Percentiles rank a stretch among this genome's conserved stretches.
Conservation (phyloP, 2,888 invertebrate genomes). For the Microctonus brassicae region DNA sequence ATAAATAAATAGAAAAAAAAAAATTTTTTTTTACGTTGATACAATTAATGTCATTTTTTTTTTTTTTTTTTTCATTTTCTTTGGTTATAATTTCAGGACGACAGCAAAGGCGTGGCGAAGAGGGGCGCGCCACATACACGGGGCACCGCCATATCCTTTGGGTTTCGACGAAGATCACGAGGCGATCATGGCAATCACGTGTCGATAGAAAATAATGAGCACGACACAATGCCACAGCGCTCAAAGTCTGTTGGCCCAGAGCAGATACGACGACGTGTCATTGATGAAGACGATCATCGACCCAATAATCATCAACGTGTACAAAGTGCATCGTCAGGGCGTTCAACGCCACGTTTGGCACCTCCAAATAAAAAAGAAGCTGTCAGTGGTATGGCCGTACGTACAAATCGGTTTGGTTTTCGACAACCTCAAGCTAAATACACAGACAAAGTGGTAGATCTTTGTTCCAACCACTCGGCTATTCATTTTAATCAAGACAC, state of each 20-base stretch:
- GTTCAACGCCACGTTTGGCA: constrained; percentile 77
- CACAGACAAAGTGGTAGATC: constrained; percentile 78
- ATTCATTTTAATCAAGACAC: constrained; percentile 72
- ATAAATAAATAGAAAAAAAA: neutral
- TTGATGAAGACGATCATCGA: constrained; percentile 60
- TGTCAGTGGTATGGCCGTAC: constrained; percentile 72
- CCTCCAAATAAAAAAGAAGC: constrained; percentile 81
- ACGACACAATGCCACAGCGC: constrained; percentile 67
- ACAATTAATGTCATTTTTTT: neutral
- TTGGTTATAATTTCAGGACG: constrained; percentile 71
- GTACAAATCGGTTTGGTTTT: constrained; percentile 84
- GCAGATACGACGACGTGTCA: constrained; percentile 69
- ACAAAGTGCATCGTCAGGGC: constrained; percentile 71
- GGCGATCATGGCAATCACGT: constrained; percentile 53
- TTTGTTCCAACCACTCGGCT: constrained; percentile 70
- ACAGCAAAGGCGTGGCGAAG: constrained; percentile 75
- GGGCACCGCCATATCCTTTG: constrained; percentile 87
- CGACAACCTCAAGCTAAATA: constrained; percentile 76
- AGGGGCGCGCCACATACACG: constrained; percentile 73
- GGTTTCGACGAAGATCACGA: constrained; percentile 78
- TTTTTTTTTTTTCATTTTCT: too few relatives aligned
- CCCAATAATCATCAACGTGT: constrained; percentile 49
- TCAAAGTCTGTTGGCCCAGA: constrained; percentile 69
- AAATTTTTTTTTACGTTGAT: neutral
- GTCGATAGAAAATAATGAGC: constrained; percentile 49